These are phyloP conservation scores for Ceratoteleas bidentatus DNA, from an alignment of 1,140 invertebrate species.

Conservation along the genomic window DNA sequence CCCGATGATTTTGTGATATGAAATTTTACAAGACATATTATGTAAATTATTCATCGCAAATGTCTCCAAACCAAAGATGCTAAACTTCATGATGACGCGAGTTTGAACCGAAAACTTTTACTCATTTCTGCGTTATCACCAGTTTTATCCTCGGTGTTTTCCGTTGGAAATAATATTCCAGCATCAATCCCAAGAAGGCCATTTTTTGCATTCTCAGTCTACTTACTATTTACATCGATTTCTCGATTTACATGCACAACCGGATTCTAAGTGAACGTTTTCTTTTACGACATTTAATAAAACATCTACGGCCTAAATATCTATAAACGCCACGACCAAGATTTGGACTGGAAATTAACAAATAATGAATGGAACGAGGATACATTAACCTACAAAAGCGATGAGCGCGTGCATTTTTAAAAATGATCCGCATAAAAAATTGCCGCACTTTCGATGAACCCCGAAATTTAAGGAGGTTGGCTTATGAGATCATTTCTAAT, in stretches of 20 bases:
- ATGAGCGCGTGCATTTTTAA: constrained; percentile 20
- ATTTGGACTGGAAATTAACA: constrained; percentile 29
- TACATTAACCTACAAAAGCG: constrained; percentile 41
- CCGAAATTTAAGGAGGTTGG: background rate
- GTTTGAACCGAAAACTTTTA: constrained; percentile 10
- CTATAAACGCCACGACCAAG: constrained; percentile 35
- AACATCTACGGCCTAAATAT: constrained; percentile 41
- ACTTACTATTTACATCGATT: constrained; percentile 31
- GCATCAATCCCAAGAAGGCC: background rate
- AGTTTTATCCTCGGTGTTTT: constrained; percentile 16
- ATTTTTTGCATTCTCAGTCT: constrained; percentile 16
- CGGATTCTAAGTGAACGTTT: constrained; percentile 23
- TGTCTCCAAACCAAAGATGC: no score
- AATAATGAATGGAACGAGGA: constrained; percentile 30
- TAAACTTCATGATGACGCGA: no score
- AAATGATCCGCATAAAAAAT: constrained; percentile 24
- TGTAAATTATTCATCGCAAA: no score
- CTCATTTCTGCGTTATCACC: constrained; percentile 26
- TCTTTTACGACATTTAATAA: constrained; percentile 40
- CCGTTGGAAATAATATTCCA: constrained; percentile 32
- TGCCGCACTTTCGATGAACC: constrained; percentile 11
- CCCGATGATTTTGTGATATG: no score
- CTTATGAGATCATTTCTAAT: no score
- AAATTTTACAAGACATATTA: no score
- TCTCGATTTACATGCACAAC: constrained; percentile 21